A percentile compares a stretch with the other conserved stretches of the same genome.
Conservation (phyloP, 2,113 vertebrate genomes). For the Perca schrenkii region DNA sequence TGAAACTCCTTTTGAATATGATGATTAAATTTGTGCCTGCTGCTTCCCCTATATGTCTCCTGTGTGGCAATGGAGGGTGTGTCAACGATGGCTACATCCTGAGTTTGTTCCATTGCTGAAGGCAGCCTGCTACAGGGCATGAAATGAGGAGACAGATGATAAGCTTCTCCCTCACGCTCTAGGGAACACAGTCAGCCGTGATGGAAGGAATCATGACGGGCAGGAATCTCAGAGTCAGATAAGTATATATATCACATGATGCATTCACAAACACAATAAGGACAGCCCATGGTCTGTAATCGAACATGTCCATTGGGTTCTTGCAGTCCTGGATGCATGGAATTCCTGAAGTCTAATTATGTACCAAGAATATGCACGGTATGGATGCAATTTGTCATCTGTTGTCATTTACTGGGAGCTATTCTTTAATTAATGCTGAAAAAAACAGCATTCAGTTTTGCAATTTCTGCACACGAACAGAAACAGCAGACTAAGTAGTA, state of each 20-base stretch:
- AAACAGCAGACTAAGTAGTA: conserved; percentile 4
- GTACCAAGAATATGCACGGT: background rate
- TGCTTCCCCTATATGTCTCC: conserved; percentile 33
- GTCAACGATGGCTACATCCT: conserved; percentile 62
- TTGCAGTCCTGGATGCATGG: background rate
- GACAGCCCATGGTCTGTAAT: conserved; percentile 3
- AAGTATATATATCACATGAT: conserved; percentile 32
- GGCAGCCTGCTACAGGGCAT: conserved; percentile 66
- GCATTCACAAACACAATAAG: conserved; percentile 29
- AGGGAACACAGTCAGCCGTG: conserved; percentile 64
- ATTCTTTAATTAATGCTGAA: background rate
- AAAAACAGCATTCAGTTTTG: background rate
- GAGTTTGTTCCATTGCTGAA: conserved; percentile 52
- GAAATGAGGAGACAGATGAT: conserved; percentile 76
- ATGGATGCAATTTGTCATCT: background rate
- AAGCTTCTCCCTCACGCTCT: conserved; percentile 68
- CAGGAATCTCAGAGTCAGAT: conserved; percentile 57
- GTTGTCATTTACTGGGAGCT: background rate
- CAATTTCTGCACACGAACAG: background rate
- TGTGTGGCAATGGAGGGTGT: conserved; percentile 53
- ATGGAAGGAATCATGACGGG: conserved; percentile 67
- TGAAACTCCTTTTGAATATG: conserved; percentile 48
- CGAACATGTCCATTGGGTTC: conserved; percentile 6
- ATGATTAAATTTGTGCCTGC: conserved; percentile 49
- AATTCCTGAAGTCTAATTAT: background rate